Evolutionary conservation across 2,888 invertebrate species (phyloP).

Genomic region (Perithous albicinctus): DNA sequence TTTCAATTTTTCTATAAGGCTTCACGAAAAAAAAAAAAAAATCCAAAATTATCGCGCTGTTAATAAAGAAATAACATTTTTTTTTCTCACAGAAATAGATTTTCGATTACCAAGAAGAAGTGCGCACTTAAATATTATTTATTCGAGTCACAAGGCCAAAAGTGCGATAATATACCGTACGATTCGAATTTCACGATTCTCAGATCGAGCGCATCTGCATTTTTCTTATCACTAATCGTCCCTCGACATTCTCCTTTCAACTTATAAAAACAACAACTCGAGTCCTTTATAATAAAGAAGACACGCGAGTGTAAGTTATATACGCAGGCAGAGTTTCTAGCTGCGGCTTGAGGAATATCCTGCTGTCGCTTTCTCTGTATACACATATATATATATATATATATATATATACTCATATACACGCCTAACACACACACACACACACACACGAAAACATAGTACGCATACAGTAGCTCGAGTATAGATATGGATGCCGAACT

Average conservation of each 20-base stretch:
- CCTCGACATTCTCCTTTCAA: constrained; percentile 68
- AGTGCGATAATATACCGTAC: constrained; percentile 8
- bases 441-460: not conserved
- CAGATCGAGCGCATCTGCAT: constrained; percentile 57
- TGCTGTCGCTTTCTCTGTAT: constrained; percentile 25
- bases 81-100: too few species aligned
- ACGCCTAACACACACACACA: constrained; percentile 3
- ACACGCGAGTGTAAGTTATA: constrained; percentile 48
- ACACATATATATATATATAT: not conserved
- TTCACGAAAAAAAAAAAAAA: too few species aligned
- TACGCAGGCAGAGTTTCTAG: constrained; percentile 13
- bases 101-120: not conserved
- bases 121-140: not conserved
- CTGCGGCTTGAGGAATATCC: constrained; percentile 22
- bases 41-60: too few species aligned
- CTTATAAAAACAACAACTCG: constrained; percentile 25
- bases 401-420: not conserved
- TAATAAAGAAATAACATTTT: too few species aligned
- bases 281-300: constrained; percentile 7
- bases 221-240: constrained; percentile 22
- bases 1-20: too few species aligned
- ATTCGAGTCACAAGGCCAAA: not conserved
- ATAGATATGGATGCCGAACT: constrained; percentile 50
- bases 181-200: constrained; percentile 34
- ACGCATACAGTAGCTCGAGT: not conserved